Evolutionary conservation across 2,888 invertebrate species (phyloP), one percentile per base, ranked within the genome.

Genomic region (Eristalis pertinax): DNA sequence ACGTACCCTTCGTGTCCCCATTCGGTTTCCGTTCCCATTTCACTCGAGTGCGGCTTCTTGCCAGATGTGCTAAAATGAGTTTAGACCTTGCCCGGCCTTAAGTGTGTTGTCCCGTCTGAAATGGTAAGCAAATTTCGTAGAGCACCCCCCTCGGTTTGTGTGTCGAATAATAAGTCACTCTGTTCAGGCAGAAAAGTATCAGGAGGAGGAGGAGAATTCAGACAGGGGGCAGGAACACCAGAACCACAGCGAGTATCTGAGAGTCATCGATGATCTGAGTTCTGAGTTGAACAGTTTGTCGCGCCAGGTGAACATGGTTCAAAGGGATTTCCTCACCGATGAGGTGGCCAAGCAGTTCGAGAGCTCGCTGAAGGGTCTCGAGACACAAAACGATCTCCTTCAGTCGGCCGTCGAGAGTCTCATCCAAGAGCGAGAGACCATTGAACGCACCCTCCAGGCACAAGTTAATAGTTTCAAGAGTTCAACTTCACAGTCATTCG

Each of bases 251-350:
- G 91, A 91, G 32, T 93, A 93, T 89, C 83, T 92, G n/a, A 90
- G 90, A 89, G 91, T 93, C 1, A 92, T 93, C 58, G 91, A 90
- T 87, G 93, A 93, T 74, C 90, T 93, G 41, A 92, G 91, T 58
- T 90, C 89, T 24, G 93, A 93, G 85, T 88, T 93, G 19, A 91
- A 91, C 5, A 90, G 90, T 75, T 90, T 93, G 38, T 92, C 92
- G 10, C 90, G 89, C 56, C 92, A 93, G 83, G 91, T 93, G 81
- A 90, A 90, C 50, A 89, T 90, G 80, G 91, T 91, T 19, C 91
- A 92, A 43, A 88, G 88, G 15, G 90, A 90, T 56, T 89, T 90
- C 60, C 80, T 82, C 3, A 89, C 15, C 79, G 89, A 72, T 77
- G 75, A 89, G 41, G 19, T 77, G 32, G 64, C 89, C 22, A 64